phyloP scores from a whole-genome alignment of 1,140 invertebrate species.

The Conus betulinus region DNA sequence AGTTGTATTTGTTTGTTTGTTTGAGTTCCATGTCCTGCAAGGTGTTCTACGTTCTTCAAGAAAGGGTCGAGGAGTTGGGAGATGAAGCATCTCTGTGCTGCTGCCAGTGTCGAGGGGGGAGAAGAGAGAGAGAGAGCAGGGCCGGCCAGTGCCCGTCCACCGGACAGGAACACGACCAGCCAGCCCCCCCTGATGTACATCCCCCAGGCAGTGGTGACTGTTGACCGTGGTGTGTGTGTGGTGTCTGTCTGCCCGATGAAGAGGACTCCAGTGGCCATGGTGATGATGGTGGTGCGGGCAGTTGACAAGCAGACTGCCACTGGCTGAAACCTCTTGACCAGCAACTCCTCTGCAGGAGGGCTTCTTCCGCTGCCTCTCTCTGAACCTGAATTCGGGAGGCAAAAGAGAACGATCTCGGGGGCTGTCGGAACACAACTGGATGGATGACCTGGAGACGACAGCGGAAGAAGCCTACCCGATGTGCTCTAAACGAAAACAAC shows the following conservation, averaged over 20 bases:
- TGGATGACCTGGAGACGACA: background rate
- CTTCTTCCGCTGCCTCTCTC: background rate
- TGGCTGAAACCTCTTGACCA: background rate
- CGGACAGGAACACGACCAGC: background rate
- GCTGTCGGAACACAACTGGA: background rate
- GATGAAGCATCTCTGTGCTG: background rate
- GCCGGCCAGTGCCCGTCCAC: background rate
- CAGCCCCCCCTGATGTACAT: background rate
- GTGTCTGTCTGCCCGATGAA: background rate
- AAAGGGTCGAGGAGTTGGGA: background rate
- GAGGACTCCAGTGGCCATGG: background rate
- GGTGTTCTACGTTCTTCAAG: background rate
- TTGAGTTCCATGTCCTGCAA: background rate
- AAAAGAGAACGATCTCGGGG: background rate
- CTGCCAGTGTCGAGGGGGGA: background rate
- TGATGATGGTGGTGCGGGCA: background rate
- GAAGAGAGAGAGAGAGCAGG: background rate
- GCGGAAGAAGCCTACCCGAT: background rate
- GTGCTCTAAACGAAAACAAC: too few relatives aligned
- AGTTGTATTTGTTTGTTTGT: background rate
- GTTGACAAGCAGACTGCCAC: background rate
- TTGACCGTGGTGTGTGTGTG: background rate
- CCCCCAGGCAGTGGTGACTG: background rate
- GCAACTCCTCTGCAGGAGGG: background rate
- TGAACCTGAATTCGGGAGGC: background rate